Evolutionary conservation across 92 coral and sea anemone genomes (phyloP).

Genomic region (Porites lobata): DNA sequence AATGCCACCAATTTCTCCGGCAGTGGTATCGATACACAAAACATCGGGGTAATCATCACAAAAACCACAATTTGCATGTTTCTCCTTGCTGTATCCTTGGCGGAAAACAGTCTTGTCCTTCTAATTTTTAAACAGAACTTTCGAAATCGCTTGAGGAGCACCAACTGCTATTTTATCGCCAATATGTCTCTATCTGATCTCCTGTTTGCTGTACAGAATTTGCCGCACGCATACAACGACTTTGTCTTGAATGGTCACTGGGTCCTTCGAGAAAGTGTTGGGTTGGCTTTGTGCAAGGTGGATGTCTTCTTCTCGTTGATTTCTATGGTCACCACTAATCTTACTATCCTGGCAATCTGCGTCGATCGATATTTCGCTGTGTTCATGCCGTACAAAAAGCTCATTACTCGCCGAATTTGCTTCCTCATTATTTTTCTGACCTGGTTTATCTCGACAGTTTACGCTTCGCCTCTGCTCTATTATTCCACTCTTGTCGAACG

Average conservation of each 20-base stretch:
- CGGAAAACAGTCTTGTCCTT: constrained; percentile 30
- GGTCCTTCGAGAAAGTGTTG: constrained; percentile 28
- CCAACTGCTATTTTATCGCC: constrained; percentile 39
- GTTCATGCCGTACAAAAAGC: constrained; percentile 24
- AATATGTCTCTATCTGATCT: constrained; percentile 47
- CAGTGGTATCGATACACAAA: not conserved
- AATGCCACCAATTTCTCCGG: constrained; percentile 8
- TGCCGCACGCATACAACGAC: constrained; percentile 25
- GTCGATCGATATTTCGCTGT: constrained; percentile 39
- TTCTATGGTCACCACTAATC: constrained; percentile 27
- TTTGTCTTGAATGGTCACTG: constrained; percentile 16
- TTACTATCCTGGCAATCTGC: constrained; percentile 46
- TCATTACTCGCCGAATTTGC: constrained; percentile 43
- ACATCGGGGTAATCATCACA: constrained; percentile 11
- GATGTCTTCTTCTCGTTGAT: constrained; percentile 37
- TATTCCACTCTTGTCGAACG: not conserved
- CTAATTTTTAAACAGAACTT: constrained; percentile 15
- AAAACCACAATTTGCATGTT: constrained; percentile 40
- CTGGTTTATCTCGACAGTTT: constrained; percentile 33
- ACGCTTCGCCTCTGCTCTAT: constrained; percentile 33
- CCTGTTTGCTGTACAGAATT: constrained; percentile 42
- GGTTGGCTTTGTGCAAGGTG: constrained; percentile 35
- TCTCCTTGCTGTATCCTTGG: constrained; percentile 24
- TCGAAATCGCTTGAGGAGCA: constrained; percentile 16
- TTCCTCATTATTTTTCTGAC: constrained; percentile 18